Base-by-base conservation (phyloP, 2,113 vertebrate species). In the Callithrix jacchus region DNA sequence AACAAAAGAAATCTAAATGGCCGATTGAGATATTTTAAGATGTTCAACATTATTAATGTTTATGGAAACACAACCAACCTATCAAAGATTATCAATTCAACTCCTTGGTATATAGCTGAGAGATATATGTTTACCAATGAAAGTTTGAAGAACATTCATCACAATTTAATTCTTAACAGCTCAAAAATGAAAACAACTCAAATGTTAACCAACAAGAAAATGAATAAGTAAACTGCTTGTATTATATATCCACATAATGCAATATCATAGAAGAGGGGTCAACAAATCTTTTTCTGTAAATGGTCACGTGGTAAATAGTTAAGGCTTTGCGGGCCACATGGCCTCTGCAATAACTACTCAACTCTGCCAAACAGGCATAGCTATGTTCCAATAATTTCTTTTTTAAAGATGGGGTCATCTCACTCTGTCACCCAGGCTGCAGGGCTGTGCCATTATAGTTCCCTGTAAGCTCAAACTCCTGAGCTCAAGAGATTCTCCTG, bases 41-140 rank as follows among this genome's bases (percentile, higher is more conserved):
- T 93, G n/a, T 25, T 89, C 70, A 79, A 76, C 84, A 89, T 94
- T 77, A 76, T 49, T 79, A 83, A 83, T 71, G 83, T 52, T 83
- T 58, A 74, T 47, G 23, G 56, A 56, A 95, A 77, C 80, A n/a
- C 9, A 92, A 85, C 70, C 66, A 93, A 91, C 68, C 42, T 94
- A 94, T 52, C 14, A 47, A 93, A 74, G 14, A 84, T 32, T 25
- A 88, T 80, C 77, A 85, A 11, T 80, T 87, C 47, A 91, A 30
- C 32, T 82, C 58, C 82, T 71, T 42, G 8, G 23, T 45, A 61
- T 54, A 40, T 56, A 95, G 9, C n/a, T 30, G 80, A 88, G 61
- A 96, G 42, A 87, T n/a, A 13, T 17, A 70, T 11, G 23, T 54
- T 16, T 16, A 47, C 76, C 76, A 93, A 54, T 1, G 16, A 40